Base-by-base conservation (phyloP, 2,888 invertebrate species). In the Gisinianus flammeolus region DNA sequence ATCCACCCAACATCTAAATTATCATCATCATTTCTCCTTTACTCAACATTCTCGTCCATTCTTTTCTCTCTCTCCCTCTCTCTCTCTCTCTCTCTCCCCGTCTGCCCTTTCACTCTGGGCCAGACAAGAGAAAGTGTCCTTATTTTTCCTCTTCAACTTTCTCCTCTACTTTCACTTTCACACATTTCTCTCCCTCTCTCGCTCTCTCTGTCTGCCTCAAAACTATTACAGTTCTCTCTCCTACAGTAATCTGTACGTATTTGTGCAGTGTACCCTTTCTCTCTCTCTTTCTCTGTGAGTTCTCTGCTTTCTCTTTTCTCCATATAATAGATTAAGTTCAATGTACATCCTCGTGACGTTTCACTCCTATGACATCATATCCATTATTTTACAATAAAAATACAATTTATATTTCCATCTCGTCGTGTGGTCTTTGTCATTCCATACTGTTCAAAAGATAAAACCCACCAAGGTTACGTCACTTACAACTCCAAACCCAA, bases 1-100 rank as follows among this genome's bases (percentile, higher is more conserved):
- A 22, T 58, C 69, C 44, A 35, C 16, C 58, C 31, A 54, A 33
- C 31, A n/a, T 56, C 72, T 58, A 72, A 72, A 72, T 72, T 54
- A 72, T 72, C 72, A 31, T 72, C 31, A 26, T 52, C 56, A 12
- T 71, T 30, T 56, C 58, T 58, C 35, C 68, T 35, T 22, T 35
- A n/a, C 12, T 35, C 44, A 3, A 16, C n/a, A n/a, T n/a, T n/a
- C n/a, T n/a, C 56, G n/a, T 56, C 4, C n/a, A 24, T 12, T 71
- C 70, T 16, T 54, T 52, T 30, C 56, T 56, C 67, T 33, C 28
- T 33, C n/a, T 31, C 12, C 16, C 26, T 12, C 12, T 30, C 56
- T 12, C 56, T 56, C 44, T 6, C 12, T 22, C 22, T 16, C 12
- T 24, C 62, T 24, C n/a, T 64, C 4, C 62, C 26, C 22, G n/a